phyloP scores from a whole-genome alignment of 2,888 invertebrate genomes.

The Pristionchus fissidentatus region DNA sequence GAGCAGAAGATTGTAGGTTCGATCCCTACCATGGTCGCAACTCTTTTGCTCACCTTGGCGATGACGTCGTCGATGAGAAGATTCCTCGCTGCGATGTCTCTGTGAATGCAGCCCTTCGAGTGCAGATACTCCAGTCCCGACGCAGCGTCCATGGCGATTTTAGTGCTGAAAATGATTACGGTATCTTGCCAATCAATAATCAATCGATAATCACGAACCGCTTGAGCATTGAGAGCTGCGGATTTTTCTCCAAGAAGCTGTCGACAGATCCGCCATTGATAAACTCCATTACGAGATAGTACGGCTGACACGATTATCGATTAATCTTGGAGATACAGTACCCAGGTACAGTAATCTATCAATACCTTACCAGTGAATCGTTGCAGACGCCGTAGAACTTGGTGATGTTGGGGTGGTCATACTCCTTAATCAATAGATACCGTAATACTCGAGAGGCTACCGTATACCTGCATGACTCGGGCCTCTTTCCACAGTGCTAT shows the following conservation, averaged over 20 bases:
- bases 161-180: constrained; percentile 32
- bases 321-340: background rate
- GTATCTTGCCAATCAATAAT: no score
- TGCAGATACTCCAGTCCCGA: constrained; percentile 57
- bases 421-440: constrained; percentile 49
- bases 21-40: constrained; percentile 69
- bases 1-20: constrained; percentile 76
- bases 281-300: constrained; percentile 58
- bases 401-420: constrained; percentile 44
- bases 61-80: constrained; percentile 49
- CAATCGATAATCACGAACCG: constrained; percentile 30
- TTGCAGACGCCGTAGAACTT: constrained; percentile 59
- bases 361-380: constrained; percentile 49
- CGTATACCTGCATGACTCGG: constrained; percentile 52
- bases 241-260: constrained; percentile 49
- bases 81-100: constrained; percentile 53
- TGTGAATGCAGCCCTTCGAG: constrained; percentile 50
- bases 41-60: constrained; percentile 26
- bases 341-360: background rate
- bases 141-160: constrained; percentile 55
- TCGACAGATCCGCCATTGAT: constrained; percentile 54
- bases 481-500: constrained; percentile 58
- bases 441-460: background rate
- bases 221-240: constrained; percentile 32
- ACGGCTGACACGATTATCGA: constrained; percentile 50